These are phyloP conservation scores for Lepidurus arcticus DNA, from an alignment of 1,140 invertebrate genomes.

Conservation along the genomic window DNA sequence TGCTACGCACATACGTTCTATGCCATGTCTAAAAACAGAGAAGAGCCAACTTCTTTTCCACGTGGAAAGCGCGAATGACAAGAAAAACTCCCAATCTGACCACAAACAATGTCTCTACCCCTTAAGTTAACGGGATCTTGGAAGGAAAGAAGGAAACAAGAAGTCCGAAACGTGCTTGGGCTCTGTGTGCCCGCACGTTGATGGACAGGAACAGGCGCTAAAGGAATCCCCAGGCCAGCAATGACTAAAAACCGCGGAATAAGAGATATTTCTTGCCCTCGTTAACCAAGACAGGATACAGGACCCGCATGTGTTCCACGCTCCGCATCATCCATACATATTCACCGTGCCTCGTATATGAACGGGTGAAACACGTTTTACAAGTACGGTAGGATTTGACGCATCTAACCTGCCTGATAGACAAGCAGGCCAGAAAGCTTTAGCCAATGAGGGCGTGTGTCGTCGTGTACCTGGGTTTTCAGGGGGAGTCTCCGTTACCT, in stretches of 20 bases:
- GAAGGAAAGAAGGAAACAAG: background rate
- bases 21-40: background rate
- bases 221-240: background rate
- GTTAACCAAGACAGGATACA: no score
- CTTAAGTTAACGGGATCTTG: background rate
- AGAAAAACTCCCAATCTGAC: conserved; percentile 15
- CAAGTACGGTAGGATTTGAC: background rate
- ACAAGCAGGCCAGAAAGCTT: background rate
- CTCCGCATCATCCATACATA: no score
- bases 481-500: conserved; percentile 4
- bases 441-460: conserved; percentile 7
- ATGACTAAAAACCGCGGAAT: background rate
- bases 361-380: no score
- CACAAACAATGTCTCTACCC: background rate
- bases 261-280: background rate
- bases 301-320: no score
- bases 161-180: background rate
- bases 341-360: no score
- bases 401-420: background rate
- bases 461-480: background rate
- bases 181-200: background rate
- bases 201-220: background rate
- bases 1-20: background rate
- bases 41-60: background rate
- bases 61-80: background rate